These are phyloP conservation scores for Proterorhinus semilunaris DNA, from an alignment of 2,113 vertebrate genomes.

Conservation along the genomic window DNA sequence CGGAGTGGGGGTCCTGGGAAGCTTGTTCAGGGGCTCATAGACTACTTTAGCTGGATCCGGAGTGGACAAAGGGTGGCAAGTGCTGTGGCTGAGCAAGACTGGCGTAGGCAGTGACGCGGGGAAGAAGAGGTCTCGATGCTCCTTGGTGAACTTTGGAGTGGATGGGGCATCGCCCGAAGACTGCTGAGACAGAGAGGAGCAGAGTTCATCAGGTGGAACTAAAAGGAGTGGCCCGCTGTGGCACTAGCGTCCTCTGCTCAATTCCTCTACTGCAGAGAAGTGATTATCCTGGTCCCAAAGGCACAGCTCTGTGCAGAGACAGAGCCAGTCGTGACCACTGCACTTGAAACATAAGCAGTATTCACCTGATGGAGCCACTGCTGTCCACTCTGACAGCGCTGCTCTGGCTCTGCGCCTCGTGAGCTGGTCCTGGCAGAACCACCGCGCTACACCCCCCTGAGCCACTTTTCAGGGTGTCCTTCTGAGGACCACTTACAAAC, in stretches of 20 bases:
- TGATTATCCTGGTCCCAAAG: conserved; percentile 15
- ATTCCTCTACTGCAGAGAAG: conserved; percentile 14
- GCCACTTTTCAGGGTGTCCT: conserved; percentile 55
- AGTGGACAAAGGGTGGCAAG: conserved; percentile 60
- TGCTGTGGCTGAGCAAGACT: conserved; percentile 60
- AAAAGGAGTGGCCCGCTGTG: conserved; percentile 11
- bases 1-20: conserved; percentile 60
- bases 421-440: conserved; percentile 21
- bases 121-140: conserved; percentile 89
- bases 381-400: not conserved
- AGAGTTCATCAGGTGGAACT: conserved; percentile 6
- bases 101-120: conserved; percentile 71
- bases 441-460: conserved; percentile 47
- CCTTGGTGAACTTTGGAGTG: conserved; percentile 90
- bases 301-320: conserved; percentile 6
- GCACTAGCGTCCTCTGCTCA: conserved; percentile 13
- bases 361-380: conserved; percentile 11
- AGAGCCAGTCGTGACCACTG: conserved; percentile 9
- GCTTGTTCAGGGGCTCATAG: conserved; percentile 77
- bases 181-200: conserved; percentile 65
- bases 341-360: conserved; percentile 32
- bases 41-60: conserved; percentile 69
- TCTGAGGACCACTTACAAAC: conserved; percentile 78
- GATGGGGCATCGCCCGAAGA: conserved; percentile 82
- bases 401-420: conserved; percentile 8